These are phyloP conservation scores for Erinaceus europaeus DNA, from an alignment of 2,113 vertebrate genomes.

Conservation along the genomic window DNA sequence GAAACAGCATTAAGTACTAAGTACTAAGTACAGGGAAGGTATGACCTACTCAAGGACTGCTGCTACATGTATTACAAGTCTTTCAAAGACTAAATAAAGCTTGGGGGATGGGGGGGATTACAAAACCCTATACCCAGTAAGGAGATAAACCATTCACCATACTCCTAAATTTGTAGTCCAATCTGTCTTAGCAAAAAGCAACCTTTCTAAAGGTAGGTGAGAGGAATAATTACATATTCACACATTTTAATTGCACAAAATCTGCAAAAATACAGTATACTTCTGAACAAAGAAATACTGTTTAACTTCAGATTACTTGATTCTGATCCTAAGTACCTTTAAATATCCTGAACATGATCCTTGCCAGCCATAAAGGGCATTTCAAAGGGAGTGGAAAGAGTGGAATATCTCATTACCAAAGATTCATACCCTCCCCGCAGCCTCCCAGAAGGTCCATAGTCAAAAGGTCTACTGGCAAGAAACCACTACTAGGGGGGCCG, in stretches of 20 bases:
- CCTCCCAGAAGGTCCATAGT: slow-evolving; percentile 2
- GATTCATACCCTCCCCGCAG: background rate
- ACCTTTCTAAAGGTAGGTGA: background rate
- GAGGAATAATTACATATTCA: background rate
- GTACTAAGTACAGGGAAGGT: background rate
- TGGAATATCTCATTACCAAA: slow-evolving; percentile 38
- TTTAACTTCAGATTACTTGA: slow-evolving; percentile 30
- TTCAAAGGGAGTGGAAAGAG: slow-evolving; percentile 24
- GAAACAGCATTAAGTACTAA: background rate
- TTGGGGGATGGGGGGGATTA: background rate
- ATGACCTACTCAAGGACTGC: background rate
- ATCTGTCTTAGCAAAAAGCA: background rate
- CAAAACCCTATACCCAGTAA: background rate
- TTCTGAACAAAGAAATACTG: slow-evolving; percentile 26
- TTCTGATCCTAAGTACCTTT: slow-evolving; percentile 42
- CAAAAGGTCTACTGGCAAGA: slow-evolving; percentile 26
- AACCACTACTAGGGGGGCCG: background rate
- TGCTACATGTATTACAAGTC: background rate
- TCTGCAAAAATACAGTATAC: slow-evolving; percentile 22
- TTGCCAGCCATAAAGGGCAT: slow-evolving; percentile 37
- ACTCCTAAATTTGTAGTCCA: background rate
- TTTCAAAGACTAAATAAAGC: no score
- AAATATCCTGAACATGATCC: slow-evolving; percentile 52
- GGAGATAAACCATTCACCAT: background rate
- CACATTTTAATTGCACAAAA: slow-evolving; percentile 1